Base-by-base conservation (phyloP, 2,888 invertebrate genomes). In the Clusia tigrina region DNA sequence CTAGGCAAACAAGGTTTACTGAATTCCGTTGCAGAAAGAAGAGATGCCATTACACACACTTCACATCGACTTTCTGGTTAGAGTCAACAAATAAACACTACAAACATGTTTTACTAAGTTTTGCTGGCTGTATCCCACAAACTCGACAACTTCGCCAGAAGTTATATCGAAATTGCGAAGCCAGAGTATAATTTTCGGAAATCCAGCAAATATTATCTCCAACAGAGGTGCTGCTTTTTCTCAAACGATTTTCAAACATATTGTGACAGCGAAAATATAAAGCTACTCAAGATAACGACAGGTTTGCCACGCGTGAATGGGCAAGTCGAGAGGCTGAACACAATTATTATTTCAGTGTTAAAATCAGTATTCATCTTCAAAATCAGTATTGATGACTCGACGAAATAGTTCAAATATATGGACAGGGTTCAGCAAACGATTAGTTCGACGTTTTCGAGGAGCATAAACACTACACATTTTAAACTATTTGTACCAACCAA, bases 321-420 rank as follows among this genome's bases (percentile, higher is more conserved):
- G n/a, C n/a, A n/a, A n/a, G n/a, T n/a, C n/a, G n/a, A n/a, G n/a
- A n/a, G n/a, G n/a, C n/a, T n/a, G n/a, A n/a, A n/a, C n/a, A n/a
- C n/a, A n/a, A 64, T 62, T 10, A 58, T 62, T 12, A 23, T 61
- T 2, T 55, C 58, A 10, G 54, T 64, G 58, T 26, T 57, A 25
- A n/a, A n/a, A n/a, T n/a, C n/a, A n/a, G n/a, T n/a, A n/a, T n/a
- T n/a, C n/a, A n/a, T n/a, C n/a, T 54, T 58, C 2, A 61, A 58
- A 17, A 23, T 61, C 1, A 48, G 23, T n/a, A n/a, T n/a, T 2
- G 46, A 56, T 18, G 53, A 2, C 17, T 32, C 61, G 5, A 42
- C 24, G 12, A 26, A 24, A 24, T 62, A 54, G 59, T 57, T 59
- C n/a, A 57, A 23, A 6, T 37, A 59, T 20, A 23, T 48, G 17